A percentile compares a stretch with the other conserved stretches of the same genome.
phyloP scores from a whole-genome alignment of 2,797 vertebrate genomes.

The Picus viridis region DNA sequence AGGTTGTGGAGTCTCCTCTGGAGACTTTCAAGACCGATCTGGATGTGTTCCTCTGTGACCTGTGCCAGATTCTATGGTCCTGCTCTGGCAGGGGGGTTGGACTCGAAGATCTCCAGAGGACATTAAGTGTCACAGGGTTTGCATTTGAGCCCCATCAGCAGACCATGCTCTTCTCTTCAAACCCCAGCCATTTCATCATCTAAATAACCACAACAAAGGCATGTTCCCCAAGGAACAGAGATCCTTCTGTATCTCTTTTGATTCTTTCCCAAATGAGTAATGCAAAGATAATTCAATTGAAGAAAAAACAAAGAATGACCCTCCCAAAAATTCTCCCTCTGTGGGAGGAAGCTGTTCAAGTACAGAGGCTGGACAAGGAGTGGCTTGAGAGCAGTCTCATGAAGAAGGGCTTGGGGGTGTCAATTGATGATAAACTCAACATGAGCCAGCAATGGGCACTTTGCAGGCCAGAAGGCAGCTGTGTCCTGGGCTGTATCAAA shows the following conservation, averaged over 20 bases:
- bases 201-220: neutral
- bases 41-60: no score
- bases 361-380: no score
- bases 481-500: no score
- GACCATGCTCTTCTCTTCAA: slow-evolving; percentile 6
- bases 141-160: neutral
- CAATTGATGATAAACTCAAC: no score
- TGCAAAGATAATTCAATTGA: neutral
- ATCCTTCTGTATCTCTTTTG: neutral
- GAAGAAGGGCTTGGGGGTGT: no score
- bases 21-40: no score
- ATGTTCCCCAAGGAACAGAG: neutral
- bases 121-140: neutral
- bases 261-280: neutral
- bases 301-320: neutral
- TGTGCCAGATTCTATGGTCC: no score
- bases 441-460: no score
- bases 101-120: neutral
- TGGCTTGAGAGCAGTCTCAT: no score
- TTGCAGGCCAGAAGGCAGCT: no score
- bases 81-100: no score
- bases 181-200: neutral
- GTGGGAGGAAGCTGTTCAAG: neutral
- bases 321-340: neutral
- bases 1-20: no score